Percentiles rank a stretch among this genome's conserved stretches.
phyloP scores from a whole-genome alignment of 2,113 vertebrate species.

The Heliornis fulica region DNA sequence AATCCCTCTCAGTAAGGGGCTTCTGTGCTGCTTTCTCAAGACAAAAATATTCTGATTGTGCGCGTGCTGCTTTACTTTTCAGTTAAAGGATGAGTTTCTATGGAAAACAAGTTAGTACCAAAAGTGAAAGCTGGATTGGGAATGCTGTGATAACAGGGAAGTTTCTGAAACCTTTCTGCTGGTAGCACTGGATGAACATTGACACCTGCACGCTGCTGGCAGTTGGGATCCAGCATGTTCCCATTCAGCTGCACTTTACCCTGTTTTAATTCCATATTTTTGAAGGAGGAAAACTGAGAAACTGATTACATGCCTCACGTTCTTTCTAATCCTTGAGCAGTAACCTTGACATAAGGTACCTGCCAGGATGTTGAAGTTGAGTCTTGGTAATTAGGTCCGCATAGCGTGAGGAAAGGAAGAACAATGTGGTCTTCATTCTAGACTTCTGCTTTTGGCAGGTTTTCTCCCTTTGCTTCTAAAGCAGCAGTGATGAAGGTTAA shows the following conservation, averaged over 20 bases:
- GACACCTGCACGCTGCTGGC: neutral
- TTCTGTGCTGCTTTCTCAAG: neutral
- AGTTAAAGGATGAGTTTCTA: neutral
- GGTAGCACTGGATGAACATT: neutral
- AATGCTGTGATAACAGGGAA: neutral
- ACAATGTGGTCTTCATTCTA: neutral
- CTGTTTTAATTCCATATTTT: neutral
- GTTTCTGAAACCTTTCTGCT: neutral
- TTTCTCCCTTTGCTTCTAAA: neutral
- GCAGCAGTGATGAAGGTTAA: neutral
- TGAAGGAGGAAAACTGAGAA: neutral
- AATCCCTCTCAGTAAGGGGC: neutral
- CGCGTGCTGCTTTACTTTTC: neutral
- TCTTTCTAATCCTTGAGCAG: neutral
- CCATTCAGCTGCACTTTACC: neutral
- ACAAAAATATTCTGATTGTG: neutral
- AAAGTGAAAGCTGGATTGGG: neutral
- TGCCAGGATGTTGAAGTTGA: neutral
- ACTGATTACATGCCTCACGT: neutral
- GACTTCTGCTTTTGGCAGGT: neutral
- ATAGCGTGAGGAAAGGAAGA: neutral
- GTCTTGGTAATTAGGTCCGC: neutral
- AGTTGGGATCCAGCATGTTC: neutral
- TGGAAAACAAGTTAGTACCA: neutral
- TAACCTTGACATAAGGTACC: neutral